phyloP scores from a whole-genome alignment of 1,140 invertebrate species.

The Drosophila neocordata region DNA sequence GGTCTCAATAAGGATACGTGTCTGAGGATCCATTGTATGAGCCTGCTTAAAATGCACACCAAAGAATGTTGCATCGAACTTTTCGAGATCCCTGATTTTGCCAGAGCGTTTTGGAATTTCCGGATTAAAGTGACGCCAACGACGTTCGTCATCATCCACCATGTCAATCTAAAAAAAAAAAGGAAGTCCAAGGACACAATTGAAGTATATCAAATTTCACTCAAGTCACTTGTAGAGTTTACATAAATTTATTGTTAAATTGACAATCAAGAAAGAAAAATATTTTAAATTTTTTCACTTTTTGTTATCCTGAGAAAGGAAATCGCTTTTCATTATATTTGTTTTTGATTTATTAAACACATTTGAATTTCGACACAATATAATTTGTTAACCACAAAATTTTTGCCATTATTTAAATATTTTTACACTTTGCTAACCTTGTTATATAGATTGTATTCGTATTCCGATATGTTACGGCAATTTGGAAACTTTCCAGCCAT shows the following conservation, averaged over 20 bases:
- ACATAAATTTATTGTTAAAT: too few species aligned
- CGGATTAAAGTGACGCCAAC: slow-evolving; percentile 88
- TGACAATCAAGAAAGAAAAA: too few species aligned
- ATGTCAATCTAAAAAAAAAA: slow-evolving; percentile 85
- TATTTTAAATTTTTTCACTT: background rate
- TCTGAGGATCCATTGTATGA: slow-evolving; percentile 84
- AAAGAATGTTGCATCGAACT: slow-evolving; percentile 86
- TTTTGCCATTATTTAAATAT: too few species aligned
- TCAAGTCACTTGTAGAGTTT: too few species aligned
- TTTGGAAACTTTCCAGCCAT: slow-evolving; percentile 94
- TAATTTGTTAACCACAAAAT: background rate
- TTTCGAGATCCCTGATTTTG: slow-evolving; percentile 85
- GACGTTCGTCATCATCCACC: slow-evolving; percentile 88
- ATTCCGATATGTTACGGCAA: slow-evolving; percentile 90
- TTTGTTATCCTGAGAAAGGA: background rate
- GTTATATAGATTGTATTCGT: slow-evolving; percentile 91
- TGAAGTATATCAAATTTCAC: background rate
- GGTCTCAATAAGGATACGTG: slow-evolving; percentile 83
- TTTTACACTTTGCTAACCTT: slow-evolving; percentile 83
- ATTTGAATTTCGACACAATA: background rate
- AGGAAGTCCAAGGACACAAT: background rate
- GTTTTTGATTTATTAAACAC: background rate
- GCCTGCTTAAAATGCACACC: slow-evolving; percentile 84
- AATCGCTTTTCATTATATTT: too few species aligned
- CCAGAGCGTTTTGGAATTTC: slow-evolving; percentile 89